Evolutionary conservation across 2,113 vertebrate species (phyloP), one percentile per base, ranked within the genome.

Genomic region (Nannospalax galili): DNA sequence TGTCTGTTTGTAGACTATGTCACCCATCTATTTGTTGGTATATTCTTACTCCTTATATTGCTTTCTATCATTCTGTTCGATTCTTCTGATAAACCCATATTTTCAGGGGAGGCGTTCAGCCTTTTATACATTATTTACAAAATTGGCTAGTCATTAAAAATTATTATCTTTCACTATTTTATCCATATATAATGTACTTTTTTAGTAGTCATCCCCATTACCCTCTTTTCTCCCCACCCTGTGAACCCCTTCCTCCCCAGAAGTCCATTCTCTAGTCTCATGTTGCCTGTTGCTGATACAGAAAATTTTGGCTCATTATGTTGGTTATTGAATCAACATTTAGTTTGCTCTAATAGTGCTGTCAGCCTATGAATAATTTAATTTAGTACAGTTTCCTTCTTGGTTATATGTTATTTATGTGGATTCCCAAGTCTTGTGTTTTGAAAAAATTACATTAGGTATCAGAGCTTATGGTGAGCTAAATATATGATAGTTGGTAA

Each of bases 121-220:
- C 26, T 88, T 95, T 87, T 69, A 64, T 87, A n/a, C 26, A 48
- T 78, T 87, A 82, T 91, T 94, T 90, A 80, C 26, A 56, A 81
- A 84, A 70, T 87, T 19, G 15, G n/a, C n/a, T n/a, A n/a, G n/a
- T n/a, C n/a, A n/a, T n/a, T n/a, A n/a, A n/a, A 52, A 52, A 52
- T 52, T 52, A 52, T 52, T 52, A n/a, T n/a, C 48, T 11, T 52
- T 52, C 11, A 11, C 48, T 52, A 52, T 52, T 52, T 52, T 52
- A 52, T 52, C 6, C 48, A 6, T 52, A 52, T 52, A 52, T 52
- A 52, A 52, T 52, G 48, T 52, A 52, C 48, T 52, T 52, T 52
- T 52, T 6, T 52, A 11, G 48, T 52, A 52, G 48, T 52, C 48
- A 7, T 52, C 48, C 48, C 48, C 48, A 52, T 52, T 52, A 52